Evolutionary conservation across 2,888 invertebrate genomes (phyloP).

Genomic region (Agrochola litura): DNA sequence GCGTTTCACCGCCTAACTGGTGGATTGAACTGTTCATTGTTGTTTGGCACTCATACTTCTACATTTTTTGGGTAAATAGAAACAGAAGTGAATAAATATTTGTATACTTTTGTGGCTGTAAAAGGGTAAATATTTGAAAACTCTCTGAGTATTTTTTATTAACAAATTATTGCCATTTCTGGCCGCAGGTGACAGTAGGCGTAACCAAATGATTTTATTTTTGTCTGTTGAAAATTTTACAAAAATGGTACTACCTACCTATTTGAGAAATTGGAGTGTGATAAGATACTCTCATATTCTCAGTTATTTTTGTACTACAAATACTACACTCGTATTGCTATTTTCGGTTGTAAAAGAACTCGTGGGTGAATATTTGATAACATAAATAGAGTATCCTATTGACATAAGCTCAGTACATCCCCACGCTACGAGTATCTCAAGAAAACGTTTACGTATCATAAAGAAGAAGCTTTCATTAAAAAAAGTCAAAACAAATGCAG

Average conservation of each 20-base stretch:
- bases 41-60: slow-evolving; percentile 51
- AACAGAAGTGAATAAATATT: slow-evolving; percentile 42
- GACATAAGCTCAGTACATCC: neutral
- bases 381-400: neutral
- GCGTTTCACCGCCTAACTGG: slow-evolving; percentile 51
- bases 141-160: neutral
- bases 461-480: neutral
- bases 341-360: neutral
- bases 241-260: too few relatives aligned
- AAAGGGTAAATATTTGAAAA: slow-evolving; percentile 29
- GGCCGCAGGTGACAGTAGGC: neutral
- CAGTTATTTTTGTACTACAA: slow-evolving; percentile 2
- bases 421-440: slow-evolving; percentile 9
- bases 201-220: slow-evolving; percentile 7
- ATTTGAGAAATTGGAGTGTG: neutral
- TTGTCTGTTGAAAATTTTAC: neutral
- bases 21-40: slow-evolving; percentile 57
- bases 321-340: neutral
- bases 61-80: slow-evolving; percentile 58
- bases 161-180: neutral
- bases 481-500: too few relatives aligned
- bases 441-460: neutral
- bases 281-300: neutral
- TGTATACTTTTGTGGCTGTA: neutral
- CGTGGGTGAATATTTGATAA: slow-evolving; percentile 3